These are phyloP conservation scores for Magallana angulata DNA, from an alignment of 1,140 invertebrate species.

Conservation along the genomic window DNA sequence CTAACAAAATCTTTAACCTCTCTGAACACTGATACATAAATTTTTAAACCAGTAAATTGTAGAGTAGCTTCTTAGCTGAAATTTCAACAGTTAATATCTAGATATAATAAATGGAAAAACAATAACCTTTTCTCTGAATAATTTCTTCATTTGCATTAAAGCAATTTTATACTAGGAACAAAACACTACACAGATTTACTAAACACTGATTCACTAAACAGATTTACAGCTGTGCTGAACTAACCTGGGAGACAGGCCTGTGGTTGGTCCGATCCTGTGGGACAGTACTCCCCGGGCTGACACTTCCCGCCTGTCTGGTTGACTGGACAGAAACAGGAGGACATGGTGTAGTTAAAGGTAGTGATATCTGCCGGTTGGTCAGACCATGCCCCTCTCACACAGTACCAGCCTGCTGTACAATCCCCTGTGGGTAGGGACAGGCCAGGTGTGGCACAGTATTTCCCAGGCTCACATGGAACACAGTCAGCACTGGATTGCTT, in stretches of 20 bases:
- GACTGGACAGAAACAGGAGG: conserved; percentile 70
- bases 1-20: no score
- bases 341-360: conserved; percentile 62
- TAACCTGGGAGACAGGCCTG: conserved; percentile 69
- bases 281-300: conserved; percentile 73
- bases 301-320: conserved; percentile 77
- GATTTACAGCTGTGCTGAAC: background rate
- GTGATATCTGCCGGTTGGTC: conserved; percentile 71
- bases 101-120: no score
- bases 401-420: conserved; percentile 76
- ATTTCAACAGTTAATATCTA: no score
- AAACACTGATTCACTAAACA: no score
- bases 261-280: conserved; percentile 69
- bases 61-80: no score
- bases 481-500: conserved; percentile 68
- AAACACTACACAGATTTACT: no score
- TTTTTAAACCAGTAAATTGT: no score
- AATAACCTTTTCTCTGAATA: no score
- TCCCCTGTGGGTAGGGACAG: conserved; percentile 64
- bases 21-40: no score
- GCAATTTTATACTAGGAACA: no score
- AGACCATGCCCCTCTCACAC: conserved; percentile 72
- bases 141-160: no score
- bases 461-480: conserved; percentile 70
- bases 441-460: conserved; percentile 72